Base-by-base conservation (phyloP, 1,140 invertebrate species). In the Drosophila orena region DNA sequence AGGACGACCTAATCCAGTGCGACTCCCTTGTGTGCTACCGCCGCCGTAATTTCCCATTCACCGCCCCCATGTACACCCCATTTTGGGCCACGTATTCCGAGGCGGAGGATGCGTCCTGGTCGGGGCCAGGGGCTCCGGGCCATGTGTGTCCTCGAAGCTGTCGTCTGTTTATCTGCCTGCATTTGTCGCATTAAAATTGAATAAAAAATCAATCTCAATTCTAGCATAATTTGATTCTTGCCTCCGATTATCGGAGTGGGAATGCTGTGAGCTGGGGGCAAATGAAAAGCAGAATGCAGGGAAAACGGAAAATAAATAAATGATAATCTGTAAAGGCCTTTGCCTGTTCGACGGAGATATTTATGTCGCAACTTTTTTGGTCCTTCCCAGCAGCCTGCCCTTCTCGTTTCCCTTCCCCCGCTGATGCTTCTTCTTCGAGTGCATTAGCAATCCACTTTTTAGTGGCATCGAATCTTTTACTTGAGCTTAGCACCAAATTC, bases 121-220 rank as follows among this genome's bases (percentile, higher is more conserved):
- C 35, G 46, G 49, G 55, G 35, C 60, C 66, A 68, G 57, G 50
- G 61, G 49, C 52, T 58, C 40, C 62, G 56, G 56, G 57, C 76
- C 70, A 79, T 77, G 72, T 88, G 83, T 88, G 64, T 60, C 49
- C 35, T 34, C 40, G 47, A 50, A 55, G 64, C 70, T 57, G 75
- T 54, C 80, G 79, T 79, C 84, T 89, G 76, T 88, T 88, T 88
- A 88, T 88, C 84, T 89, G 83, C 83, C 84, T 89, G 86, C 83
- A 84, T 90, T 90, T 89, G 84, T 89, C 84, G 76, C 83, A 91
- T 91, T 91, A 91, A 91, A 91, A 91, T 91, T 91, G 88, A 91
- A 91, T 91, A 91, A 91, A 91, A 91, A 91, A 91, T 91, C 88
- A 91, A 91, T 91, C 88, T 91, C 83, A 91, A 91, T 91, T 91